phyloP scores from a whole-genome alignment of 2,113 vertebrate species.

The Tetrax tetrax region DNA sequence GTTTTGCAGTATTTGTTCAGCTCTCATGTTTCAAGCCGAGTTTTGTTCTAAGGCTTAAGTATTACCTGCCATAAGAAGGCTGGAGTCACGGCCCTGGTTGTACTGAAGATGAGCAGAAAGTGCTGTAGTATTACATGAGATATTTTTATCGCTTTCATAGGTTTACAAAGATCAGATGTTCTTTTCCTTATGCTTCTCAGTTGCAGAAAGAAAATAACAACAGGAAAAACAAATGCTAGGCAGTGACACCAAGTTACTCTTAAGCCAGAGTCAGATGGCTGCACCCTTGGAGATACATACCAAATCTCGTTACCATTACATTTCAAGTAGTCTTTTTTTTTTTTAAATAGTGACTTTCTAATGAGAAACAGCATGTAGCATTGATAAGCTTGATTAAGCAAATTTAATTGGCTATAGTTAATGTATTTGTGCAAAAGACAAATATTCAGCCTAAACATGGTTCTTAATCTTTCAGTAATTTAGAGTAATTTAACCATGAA shows the following conservation, averaged over 20 bases:
- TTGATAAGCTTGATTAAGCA: slow-evolving; percentile 77
- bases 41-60: not conserved
- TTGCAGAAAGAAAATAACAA: not conserved
- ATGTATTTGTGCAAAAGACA: slow-evolving; percentile 71
- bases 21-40: not conserved
- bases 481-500: slow-evolving; percentile 69
- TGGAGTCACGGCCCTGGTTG: not conserved
- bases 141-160: not conserved
- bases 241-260: slow-evolving; percentile 43
- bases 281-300: slow-evolving; percentile 52
- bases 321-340: slow-evolving; percentile 18
- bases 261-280: slow-evolving; percentile 68
- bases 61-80: not conserved
- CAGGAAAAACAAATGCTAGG: slow-evolving; percentile 28
- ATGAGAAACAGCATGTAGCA: slow-evolving; percentile 73
- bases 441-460: slow-evolving; percentile 56
- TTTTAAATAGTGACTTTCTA: slow-evolving; percentile 64
- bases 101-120: not conserved
- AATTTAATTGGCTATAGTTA: slow-evolving; percentile 77
- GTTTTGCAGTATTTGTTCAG: not conserved
- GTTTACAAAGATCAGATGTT: not conserved
- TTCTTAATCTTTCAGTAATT: slow-evolving; percentile 74
- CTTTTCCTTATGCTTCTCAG: slow-evolving; percentile 5
- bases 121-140: not conserved
- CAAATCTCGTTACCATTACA: slow-evolving; percentile 41